Evolutionary conservation across 2,888 invertebrate genomes (phyloP).

Genomic region (Drosophila emarginata): DNA sequence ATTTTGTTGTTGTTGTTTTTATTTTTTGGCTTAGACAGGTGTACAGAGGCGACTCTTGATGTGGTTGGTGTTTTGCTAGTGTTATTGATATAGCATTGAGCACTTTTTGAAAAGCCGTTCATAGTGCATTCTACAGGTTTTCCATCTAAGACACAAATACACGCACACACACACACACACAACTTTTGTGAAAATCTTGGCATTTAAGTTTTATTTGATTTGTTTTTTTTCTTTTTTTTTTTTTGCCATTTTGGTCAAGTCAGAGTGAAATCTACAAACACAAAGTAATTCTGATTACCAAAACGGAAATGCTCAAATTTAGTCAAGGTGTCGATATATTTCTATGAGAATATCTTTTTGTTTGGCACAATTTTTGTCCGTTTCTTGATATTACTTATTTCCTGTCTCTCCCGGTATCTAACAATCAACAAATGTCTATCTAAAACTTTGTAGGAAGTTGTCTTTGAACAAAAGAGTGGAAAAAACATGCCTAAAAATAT

Average conservation of each 20-base stretch:
- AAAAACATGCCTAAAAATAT: too few relatives aligned
- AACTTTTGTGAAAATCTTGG: conserved; percentile 56
- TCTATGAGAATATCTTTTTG: conserved; percentile 4
- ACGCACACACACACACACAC: conserved; percentile 30
- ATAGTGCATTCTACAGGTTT: conserved; percentile 72
- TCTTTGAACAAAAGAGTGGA: too few relatives aligned
- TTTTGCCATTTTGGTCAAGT: conserved; percentile 20
- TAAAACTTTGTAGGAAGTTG: too few relatives aligned
- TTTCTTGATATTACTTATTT: conserved; percentile 9
- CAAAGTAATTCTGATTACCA: conserved; percentile 27
- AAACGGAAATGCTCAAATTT: conserved; percentile 69
- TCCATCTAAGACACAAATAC: conserved; percentile 47
- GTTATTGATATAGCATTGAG: conserved; percentile 74
- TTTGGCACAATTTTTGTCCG: conserved; percentile 28
- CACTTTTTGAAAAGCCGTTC: conserved; percentile 71
- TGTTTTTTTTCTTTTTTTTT: conserved; percentile 1
- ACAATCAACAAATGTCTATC: not conserved
- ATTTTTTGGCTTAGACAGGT: conserved; percentile 60
- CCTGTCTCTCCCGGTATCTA: not conserved
- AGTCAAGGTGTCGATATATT: conserved; percentile 57
- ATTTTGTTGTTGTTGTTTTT: conserved; percentile 23
- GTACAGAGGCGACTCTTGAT: conserved; percentile 53
- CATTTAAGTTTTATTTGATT: conserved; percentile 50
- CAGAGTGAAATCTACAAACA: conserved; percentile 53
- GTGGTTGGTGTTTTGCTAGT: conserved; percentile 17